Base-by-base conservation (phyloP, 92 coral and sea anemone species). In the Epizoanthus fatuus region DNA sequence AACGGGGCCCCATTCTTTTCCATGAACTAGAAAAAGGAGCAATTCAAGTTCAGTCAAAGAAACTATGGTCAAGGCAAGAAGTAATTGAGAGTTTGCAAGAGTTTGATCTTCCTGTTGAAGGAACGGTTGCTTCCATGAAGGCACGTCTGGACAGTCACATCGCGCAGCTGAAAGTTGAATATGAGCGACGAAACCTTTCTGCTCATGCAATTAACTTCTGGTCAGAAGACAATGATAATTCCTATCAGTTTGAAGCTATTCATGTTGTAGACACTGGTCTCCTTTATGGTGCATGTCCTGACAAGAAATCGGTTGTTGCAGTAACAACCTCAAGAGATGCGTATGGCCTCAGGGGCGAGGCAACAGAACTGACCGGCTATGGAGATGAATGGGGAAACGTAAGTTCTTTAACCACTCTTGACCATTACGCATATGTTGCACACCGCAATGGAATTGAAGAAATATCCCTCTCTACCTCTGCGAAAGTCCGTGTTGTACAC, bases 71-170 rank as follows among this genome's bases (percentile, higher is more conserved):
- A 40, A 40, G 45, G 45, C 45, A 40, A 40, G 45, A 40, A 40
- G 45, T 40, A 40, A 40, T 40, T 8, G 84, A 86, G 69, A 86
- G 10, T 20, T 44, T 85, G 69, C 66, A 86, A 15, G 78, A 62
- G 17, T 72, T 86, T 78, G 78, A 3, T 37, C 82, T 86, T 77
- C 20, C 69, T 86, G 38, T 52, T 69, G 79, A 3, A 2, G 77
- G 89, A 77, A 86, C 85, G 76, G 85, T 86, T 66, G 67, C 79
- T 29, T 85, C 63, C 49, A 77, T 86, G 85, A 86, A 86, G 90
- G 53, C 79, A 22, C 90, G 85, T 74, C 76, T 76, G 49, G 75
- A 22, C 6, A 86, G 64, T 63, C 79, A 67, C 37, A 63, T 84
- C n/a, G 63, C 71, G 29, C 22, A 11, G 54, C 8, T 74, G 37